Conservation (phyloP, 92 coral and sea anemone species). For the Phenganax subtilis region DNA sequence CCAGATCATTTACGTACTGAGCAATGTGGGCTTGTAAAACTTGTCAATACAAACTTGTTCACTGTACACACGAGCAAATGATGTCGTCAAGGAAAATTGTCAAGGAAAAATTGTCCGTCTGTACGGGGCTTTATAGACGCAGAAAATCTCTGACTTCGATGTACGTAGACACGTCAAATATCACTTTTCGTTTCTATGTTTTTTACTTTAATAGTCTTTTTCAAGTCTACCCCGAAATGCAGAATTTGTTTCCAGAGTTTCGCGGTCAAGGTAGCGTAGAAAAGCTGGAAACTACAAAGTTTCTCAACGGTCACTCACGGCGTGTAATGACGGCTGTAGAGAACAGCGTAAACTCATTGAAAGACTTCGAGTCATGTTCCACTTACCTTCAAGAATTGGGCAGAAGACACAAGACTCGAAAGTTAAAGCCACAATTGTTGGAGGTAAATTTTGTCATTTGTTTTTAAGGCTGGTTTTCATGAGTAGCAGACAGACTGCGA, state of each 20-base stretch:
- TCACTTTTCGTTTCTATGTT: neutral
- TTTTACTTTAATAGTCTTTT: slow-evolving; percentile 53
- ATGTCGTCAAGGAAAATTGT: no score
- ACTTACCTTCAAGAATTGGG: slow-evolving; percentile 80
- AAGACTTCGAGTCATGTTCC: slow-evolving; percentile 63
- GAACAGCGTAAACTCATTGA: slow-evolving; percentile 68
- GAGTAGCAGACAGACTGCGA: no score
- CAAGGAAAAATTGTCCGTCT: no score
- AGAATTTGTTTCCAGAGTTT: slow-evolving; percentile 76
- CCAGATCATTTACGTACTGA: no score
- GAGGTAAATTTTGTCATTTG: slow-evolving; percentile 55
- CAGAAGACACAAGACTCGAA: slow-evolving; percentile 65
- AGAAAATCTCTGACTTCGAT: no score
- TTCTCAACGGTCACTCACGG: slow-evolving; percentile 71
- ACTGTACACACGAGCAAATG: no score
- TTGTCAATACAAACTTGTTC: no score
- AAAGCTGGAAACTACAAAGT: slow-evolving; percentile 58
- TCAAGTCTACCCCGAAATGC: slow-evolving; percentile 65
- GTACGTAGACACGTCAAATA: neutral
- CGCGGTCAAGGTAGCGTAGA: slow-evolving; percentile 48
- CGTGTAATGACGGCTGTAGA: slow-evolving; percentile 84
- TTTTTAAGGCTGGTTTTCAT: no score
- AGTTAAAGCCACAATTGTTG: slow-evolving; percentile 63
- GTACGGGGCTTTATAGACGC: no score
- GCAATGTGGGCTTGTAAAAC: no score